phyloP scores from a whole-genome alignment of 2,113 vertebrate genomes.

The Atractosteus spatula region DNA sequence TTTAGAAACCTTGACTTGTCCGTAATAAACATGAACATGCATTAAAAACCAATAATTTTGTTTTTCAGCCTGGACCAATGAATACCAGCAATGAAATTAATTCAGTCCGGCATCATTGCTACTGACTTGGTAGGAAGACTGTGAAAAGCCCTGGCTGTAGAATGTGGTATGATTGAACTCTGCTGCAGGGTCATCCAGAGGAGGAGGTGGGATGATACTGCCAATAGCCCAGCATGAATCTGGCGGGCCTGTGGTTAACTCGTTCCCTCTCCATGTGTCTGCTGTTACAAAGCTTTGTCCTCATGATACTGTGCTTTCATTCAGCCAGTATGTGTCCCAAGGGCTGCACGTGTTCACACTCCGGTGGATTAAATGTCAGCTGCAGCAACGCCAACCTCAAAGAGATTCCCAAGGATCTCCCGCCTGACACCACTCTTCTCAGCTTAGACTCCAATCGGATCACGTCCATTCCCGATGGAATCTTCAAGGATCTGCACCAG shows the following conservation, averaged over 20 bases:
- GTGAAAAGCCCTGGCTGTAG: background rate
- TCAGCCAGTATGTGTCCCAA: slow-evolving; percentile 98
- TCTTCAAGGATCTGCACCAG: slow-evolving; percentile 88
- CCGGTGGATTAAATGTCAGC: slow-evolving; percentile 86
- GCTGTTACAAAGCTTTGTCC: slow-evolving; percentile 94
- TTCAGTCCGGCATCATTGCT: background rate
- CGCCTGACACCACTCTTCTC: slow-evolving; percentile 84
- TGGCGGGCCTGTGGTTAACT: slow-evolving; percentile 96
- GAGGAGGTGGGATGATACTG: slow-evolving; percentile 83
- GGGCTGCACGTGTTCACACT: slow-evolving; percentile 87
- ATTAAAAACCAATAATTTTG: background rate
- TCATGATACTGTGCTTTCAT: slow-evolving; percentile 97
- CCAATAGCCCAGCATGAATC: slow-evolving; percentile 90
- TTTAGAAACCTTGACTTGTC: no score
- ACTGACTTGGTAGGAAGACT: background rate
- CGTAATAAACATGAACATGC: background rate
- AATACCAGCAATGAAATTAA: background rate
- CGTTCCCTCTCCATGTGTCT: slow-evolving; percentile 98
- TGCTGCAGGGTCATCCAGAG: slow-evolving; percentile 61
- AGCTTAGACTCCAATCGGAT: slow-evolving; percentile 97
- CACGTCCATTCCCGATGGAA: slow-evolving; percentile 86
- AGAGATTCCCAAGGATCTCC: slow-evolving; percentile 92
- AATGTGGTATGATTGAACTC: slow-evolving; percentile 32
- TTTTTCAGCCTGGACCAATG: background rate
- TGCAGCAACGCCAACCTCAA: slow-evolving; percentile 95